Percentiles rank a stretch among this genome's conserved stretches.
Evolutionary conservation across 2,888 invertebrate genomes (phyloP).

Genomic region (Parochlus steinenii): DNA sequence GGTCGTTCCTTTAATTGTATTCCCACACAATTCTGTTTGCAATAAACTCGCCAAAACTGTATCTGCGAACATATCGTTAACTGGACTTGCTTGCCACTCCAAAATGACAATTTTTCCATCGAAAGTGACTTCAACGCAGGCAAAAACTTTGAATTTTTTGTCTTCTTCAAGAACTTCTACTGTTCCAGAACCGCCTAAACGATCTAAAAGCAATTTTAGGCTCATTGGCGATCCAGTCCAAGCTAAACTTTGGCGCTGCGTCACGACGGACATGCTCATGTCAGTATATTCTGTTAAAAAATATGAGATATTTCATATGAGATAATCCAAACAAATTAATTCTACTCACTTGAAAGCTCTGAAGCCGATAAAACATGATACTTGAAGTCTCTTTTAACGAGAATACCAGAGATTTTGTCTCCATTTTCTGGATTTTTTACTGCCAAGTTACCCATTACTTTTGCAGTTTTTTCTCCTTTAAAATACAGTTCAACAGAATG

Average conservation of each 20-base stretch:
- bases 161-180: slow-evolving; percentile 52
- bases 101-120: slow-evolving; percentile 71
- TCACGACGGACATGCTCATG: slow-evolving; percentile 81
- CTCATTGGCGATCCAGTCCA: slow-evolving; percentile 61
- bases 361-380: slow-evolving; percentile 85
- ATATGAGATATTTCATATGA: too few relatives aligned
- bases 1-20: slow-evolving; percentile 42
- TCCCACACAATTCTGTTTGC: slow-evolving; percentile 57
- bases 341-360: slow-evolving; percentile 65
- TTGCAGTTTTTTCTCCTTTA: slow-evolving; percentile 94
- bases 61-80: slow-evolving; percentile 97
- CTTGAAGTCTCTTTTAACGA: slow-evolving; percentile 95
- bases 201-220: slow-evolving; percentile 57
- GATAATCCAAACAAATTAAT: slow-evolving; percentile 1
- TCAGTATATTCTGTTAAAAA: slow-evolving; percentile 80
- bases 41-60: slow-evolving; percentile 78
- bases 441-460: slow-evolving; percentile 90
- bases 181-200: slow-evolving; percentile 51
- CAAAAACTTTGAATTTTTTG: slow-evolving; percentile 63
- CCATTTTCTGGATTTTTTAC: slow-evolving; percentile 64
- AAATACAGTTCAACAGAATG: slow-evolving; percentile 86
- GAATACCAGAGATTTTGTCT: slow-evolving; percentile 70
- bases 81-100: slow-evolving; percentile 91
- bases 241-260: slow-evolving; percentile 80
- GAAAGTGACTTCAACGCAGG: slow-evolving; percentile 62